Conservation (phyloP, 1,140 invertebrate genomes). For the Brachystomella parvula region DNA sequence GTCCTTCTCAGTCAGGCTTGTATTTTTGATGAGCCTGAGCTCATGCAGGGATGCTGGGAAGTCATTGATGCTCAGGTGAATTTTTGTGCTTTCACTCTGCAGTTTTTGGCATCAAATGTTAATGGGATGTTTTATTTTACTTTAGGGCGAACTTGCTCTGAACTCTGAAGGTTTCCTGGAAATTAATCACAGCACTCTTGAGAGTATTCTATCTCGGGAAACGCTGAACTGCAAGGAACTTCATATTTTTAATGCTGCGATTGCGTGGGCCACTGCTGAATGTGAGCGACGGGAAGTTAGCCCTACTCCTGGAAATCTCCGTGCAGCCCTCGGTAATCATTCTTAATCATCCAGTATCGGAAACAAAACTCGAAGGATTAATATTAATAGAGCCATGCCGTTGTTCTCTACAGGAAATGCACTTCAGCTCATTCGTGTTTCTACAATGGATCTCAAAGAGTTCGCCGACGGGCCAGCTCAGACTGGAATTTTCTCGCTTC, state of each 20-base stretch:
- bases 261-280: conserved; percentile 80
- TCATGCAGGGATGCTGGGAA: conserved; percentile 91
- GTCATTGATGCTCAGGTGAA: conserved; percentile 81
- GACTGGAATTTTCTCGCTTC: conserved; percentile 73
- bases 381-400: no score
- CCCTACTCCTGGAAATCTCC: conserved; percentile 53
- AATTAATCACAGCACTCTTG: conserved; percentile 79
- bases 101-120: not conserved
- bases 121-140: conserved; percentile 41
- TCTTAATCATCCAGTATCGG: not conserved
- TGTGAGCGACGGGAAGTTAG: conserved; percentile 71
- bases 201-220: conserved; percentile 76
- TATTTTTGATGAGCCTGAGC: conserved; percentile 82
- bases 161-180: conserved; percentile 87
- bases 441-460: conserved; percentile 81
- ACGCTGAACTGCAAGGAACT: conserved; percentile 86
- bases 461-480: conserved; percentile 85
- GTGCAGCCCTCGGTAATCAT: conserved; percentile 48
- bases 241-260: conserved; percentile 76
- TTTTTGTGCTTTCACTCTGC: not conserved
- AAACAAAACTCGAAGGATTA: conserved; percentile 5
- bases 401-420: conserved; percentile 44
- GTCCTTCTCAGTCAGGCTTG: conserved; percentile 79
- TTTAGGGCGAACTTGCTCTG: conserved; percentile 84
- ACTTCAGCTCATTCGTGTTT: conserved; percentile 75